phyloP scores from a whole-genome alignment of 2,888 invertebrate species.

The Drosophila eohydei region DNA sequence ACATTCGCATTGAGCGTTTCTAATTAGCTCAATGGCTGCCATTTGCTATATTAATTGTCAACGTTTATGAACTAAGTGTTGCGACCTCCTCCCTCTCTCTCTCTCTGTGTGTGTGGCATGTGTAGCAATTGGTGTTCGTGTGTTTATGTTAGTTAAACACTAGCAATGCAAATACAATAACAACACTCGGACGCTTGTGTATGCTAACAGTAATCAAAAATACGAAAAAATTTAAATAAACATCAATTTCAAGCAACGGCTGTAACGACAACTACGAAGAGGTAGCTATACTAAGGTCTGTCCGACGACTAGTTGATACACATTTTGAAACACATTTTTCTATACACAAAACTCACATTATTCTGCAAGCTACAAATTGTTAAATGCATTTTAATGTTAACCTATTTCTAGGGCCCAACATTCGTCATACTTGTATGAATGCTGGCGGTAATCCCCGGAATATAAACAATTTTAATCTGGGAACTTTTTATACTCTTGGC shows the following conservation, averaged over 20 bases:
- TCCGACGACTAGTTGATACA: no score
- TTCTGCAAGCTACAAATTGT: no score
- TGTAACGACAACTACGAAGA: slow-evolving; percentile 4
- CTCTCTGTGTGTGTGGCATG: slow-evolving; percentile 5
- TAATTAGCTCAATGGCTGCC: slow-evolving; percentile 74
- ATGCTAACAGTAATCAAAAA: slow-evolving; percentile 16
- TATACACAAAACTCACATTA: no score
- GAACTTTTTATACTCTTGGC: no score
- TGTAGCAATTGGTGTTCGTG: slow-evolving; percentile 26
- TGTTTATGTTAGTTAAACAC: slow-evolving; percentile 46
- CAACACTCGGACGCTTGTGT: slow-evolving; percentile 29
- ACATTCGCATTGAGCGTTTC: slow-evolving; percentile 70
- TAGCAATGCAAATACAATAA: slow-evolving; percentile 30
- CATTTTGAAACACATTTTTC: no score
- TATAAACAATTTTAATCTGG: no score
- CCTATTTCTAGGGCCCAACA: no score
- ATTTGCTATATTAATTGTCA: slow-evolving; percentile 78
- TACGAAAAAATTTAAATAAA: slow-evolving; percentile 35
- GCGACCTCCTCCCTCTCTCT: slow-evolving; percentile 4
- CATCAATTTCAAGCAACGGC: slow-evolving; percentile 16
- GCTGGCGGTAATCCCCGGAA: no score
- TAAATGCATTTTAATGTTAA: no score
- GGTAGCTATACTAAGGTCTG: no score
- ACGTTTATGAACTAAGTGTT: slow-evolving; percentile 73
- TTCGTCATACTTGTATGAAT: no score